Evolutionary conservation across 2,797 vertebrate genomes (phyloP).

Genomic region (Fratercula arctica): DNA sequence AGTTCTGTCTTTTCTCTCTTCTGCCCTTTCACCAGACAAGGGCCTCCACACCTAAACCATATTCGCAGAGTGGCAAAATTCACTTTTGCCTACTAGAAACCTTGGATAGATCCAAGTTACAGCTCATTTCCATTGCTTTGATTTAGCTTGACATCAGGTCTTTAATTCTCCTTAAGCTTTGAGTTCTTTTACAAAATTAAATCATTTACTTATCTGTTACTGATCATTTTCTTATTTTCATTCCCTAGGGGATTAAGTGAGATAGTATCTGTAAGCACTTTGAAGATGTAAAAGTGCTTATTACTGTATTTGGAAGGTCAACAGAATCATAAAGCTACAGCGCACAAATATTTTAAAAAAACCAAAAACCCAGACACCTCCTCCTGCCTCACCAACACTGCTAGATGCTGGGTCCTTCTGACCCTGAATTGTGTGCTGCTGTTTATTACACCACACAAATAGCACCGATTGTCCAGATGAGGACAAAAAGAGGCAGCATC

Average conservation of each 20-base stretch:
- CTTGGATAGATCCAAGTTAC: not conserved
- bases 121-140: constrained; percentile 26
- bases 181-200: not conserved
- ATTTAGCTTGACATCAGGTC: not conserved
- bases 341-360: not conserved
- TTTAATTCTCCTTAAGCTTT: not conserved
- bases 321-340: not conserved
- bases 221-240: not conserved
- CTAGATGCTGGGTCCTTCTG: not conserved
- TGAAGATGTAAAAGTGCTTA: constrained; percentile 8
- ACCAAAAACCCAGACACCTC: not conserved
- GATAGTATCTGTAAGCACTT: not conserved
- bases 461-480: not conserved
- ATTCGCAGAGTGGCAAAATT: not conserved
- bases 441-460: not conserved
- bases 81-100: not conserved
- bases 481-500: not conserved
- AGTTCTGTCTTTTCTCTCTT: not conserved
- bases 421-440: not conserved
- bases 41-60: not conserved
- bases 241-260: not conserved
- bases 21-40: not conserved
- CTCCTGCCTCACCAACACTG: not conserved
- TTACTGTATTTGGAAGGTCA: not conserved
- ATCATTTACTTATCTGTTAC: not conserved